phyloP scores from a whole-genome alignment of 2,888 invertebrate species.

The Polymixis flavicincta region DNA sequence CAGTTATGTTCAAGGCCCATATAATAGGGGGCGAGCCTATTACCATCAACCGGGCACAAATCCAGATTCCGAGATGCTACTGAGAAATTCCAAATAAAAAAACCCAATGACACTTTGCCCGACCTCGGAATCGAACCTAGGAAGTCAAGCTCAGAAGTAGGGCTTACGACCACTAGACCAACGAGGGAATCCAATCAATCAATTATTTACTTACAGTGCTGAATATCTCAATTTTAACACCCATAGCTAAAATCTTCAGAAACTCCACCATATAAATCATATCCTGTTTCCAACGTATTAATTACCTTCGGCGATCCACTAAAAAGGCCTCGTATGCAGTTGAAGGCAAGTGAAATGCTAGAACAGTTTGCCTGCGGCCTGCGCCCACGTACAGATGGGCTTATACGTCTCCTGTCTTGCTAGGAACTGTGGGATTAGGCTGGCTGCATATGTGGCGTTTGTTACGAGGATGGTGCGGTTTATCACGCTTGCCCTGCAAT shows the following conservation, averaged over 20 bases:
- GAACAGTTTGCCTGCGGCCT: constrained; percentile 75
- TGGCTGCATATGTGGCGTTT: constrained; percentile 36
- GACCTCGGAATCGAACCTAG: too few species aligned
- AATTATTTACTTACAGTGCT: not conserved
- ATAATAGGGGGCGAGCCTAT: too few species aligned
- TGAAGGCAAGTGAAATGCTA: constrained; percentile 70
- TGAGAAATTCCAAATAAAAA: too few species aligned
- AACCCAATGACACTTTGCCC: too few species aligned
- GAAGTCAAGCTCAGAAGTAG: too few species aligned
- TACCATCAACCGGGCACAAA: too few species aligned
- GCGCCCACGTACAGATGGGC: constrained; percentile 85
- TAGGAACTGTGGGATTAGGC: constrained; percentile 70
- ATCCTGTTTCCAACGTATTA: constrained; percentile 65
- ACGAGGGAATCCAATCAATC: too few species aligned
- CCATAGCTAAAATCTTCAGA: constrained; percentile 10
- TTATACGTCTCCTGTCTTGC: constrained; percentile 85
- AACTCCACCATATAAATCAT: constrained; percentile 28
- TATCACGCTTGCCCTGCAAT: too few species aligned
- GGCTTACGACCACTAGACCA: too few species aligned
- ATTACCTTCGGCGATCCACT: constrained; percentile 76
- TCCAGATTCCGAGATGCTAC: too few species aligned
- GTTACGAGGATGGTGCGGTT: too few species aligned
- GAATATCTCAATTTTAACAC: constrained; percentile 1
- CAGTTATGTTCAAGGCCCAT: too few species aligned
- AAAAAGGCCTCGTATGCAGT: constrained; percentile 71